Base-by-base conservation (phyloP, 2,888 invertebrate species). In the Nebria salina region DNA sequence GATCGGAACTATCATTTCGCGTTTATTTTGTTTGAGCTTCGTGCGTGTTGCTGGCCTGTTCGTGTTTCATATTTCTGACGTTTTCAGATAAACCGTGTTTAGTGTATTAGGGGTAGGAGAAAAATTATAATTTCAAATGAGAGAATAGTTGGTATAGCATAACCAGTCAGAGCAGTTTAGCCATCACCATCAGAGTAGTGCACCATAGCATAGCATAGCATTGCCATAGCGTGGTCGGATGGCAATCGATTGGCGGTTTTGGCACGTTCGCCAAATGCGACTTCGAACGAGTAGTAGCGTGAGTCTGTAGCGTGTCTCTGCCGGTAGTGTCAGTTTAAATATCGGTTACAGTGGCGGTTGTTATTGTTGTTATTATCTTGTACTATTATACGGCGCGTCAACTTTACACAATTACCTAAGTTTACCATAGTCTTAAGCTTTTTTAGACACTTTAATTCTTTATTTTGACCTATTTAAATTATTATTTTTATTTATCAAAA, bases 51-150 rank as follows among this genome's bases (percentile, higher is more conserved):
- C 8, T 54, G 13, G 54, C 11, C 54, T 54, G 7, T 54, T 54
- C 54, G 54, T 54, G 54, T 54, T 54, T 54, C 54, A 54, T 54
- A 54, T 54, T 54, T 54, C 11, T 54, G 54, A 54, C 54, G 54
- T 54, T 73, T 74, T 43, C 13, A 79, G 79, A 79, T 79, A 79
- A 79, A 74, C 25, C 42, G 74, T 26, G 15, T 11, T 41, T 41
- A 74, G 15, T 65, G 43, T 65, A 43, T 65, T 68, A 43, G 25
- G 73, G 74, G 66, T 54, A 54, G 54, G 54, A 79, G 73, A 79
- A 79, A 79, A 79, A 79, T 79, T 79, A 79, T 79, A 79, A 79
- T 79, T 79, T 74, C 74, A 79, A 79, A 79, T 79, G 79, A 79
- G 74, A 25, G 66, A 54, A 54, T 54, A 54, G 54, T 54, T 2